Conservation (phyloP, 1,140 invertebrate species). For the Phocides pigmalion region DNA sequence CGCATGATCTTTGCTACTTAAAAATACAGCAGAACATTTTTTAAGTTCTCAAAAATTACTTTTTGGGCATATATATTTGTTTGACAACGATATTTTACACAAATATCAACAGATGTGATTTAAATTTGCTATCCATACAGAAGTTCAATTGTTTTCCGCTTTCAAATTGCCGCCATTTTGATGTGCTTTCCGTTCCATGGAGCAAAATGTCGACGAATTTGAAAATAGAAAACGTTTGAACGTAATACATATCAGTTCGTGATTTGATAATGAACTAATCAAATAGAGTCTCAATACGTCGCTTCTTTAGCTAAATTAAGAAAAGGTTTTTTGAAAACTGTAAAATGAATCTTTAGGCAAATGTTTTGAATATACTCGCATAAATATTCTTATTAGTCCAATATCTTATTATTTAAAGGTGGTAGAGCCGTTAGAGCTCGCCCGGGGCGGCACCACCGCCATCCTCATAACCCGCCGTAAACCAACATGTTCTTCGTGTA, state of each 20-base stretch:
- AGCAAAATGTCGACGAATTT: slow-evolving; percentile 36
- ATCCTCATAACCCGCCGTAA: no score
- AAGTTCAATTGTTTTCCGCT: slow-evolving; percentile 18
- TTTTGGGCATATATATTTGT: no score
- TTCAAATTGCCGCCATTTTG: slow-evolving; percentile 40
- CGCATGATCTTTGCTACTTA: no score
- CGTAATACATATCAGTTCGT: slow-evolving; percentile 59
- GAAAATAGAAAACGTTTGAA: slow-evolving; percentile 41
- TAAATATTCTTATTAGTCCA: not conserved
- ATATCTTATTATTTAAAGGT: no score
- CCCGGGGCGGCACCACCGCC: no score
- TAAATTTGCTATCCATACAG: slow-evolving; percentile 1
- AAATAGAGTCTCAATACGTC: slow-evolving; percentile 44
- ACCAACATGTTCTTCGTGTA: no score
- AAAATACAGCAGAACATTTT: no score
- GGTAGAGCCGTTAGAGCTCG: no score
- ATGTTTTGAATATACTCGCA: slow-evolving; percentile 39
- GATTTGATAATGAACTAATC: slow-evolving; percentile 37
- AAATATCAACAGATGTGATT: not conserved
- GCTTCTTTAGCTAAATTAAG: slow-evolving; percentile 35
- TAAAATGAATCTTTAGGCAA: slow-evolving; percentile 50
- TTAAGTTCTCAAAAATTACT: no score
- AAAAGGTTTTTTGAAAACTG: slow-evolving; percentile 36
- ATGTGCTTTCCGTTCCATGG: slow-evolving; percentile 23
- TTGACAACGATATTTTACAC: no score